A percentile compares a stretch with the other conserved stretches of the same genome.
These are phyloP conservation scores for Epizoanthus scotinus DNA, from an alignment of 92 coral and sea anemone genomes.

Conservation along the genomic window DNA sequence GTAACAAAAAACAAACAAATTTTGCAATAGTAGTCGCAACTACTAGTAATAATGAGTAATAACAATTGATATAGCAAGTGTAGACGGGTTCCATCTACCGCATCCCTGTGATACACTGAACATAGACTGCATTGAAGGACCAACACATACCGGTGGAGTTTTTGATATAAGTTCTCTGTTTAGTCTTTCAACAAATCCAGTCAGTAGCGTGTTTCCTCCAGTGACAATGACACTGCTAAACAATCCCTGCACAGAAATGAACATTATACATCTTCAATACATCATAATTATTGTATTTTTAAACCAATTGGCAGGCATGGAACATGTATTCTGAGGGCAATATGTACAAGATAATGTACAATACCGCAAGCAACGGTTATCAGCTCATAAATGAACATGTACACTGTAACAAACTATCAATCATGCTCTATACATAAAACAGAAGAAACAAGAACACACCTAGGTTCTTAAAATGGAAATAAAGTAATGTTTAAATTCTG, in stretches of 20 bases:
- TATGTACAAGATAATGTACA: too few relatives aligned
- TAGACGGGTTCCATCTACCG: too few relatives aligned
- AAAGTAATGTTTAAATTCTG: too few relatives aligned
- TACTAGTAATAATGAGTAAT: neutral
- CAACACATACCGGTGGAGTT: conserved; percentile 90
- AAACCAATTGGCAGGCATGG: neutral
- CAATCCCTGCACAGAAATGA: conserved; percentile 67
- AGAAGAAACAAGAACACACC: too few relatives aligned
- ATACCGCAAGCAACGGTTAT: too few relatives aligned
- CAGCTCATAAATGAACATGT: too few relatives aligned
- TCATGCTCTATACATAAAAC: too few relatives aligned
- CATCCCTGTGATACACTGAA: too few relatives aligned
- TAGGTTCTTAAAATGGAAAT: too few relatives aligned
- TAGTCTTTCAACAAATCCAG: conserved; percentile 91
- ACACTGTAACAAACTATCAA: too few relatives aligned
- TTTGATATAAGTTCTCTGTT: conserved; percentile 94
- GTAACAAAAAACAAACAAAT: neutral
- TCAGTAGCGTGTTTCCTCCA: conserved; percentile 95
- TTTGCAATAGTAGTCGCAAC: neutral
- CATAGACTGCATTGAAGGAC: too few relatives aligned
- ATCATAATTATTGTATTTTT: neutral
- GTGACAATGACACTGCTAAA: conserved; percentile 94
- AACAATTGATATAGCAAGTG: neutral
- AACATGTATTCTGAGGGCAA: neutral
- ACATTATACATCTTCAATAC: neutral